A percentile compares a stretch with the other conserved stretches of the same genome.
Evolutionary conservation across 2,797 vertebrate species (phyloP).

Genomic region (Cossypha dichroa): DNA sequence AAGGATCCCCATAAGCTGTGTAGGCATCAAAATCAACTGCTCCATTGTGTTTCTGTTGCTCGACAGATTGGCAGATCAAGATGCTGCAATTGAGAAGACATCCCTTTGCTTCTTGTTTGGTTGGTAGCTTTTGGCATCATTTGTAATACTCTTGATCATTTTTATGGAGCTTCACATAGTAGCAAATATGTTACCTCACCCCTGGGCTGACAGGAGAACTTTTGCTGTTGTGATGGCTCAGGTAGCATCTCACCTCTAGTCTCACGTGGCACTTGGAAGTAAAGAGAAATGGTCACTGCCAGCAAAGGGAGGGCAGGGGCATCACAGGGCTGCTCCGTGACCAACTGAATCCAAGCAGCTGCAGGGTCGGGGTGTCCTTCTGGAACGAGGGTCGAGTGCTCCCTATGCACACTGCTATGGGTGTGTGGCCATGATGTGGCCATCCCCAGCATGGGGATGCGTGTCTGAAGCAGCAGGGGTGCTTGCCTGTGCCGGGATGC

Average conservation of each 20-base stretch:
- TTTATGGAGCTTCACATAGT: not conserved
- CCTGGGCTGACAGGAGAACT: not conserved
- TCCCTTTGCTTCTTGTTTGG: not conserved
- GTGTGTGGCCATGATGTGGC: not conserved
- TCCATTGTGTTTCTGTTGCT: not conserved
- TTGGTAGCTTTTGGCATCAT: not conserved
- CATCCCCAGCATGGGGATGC: rapidly evolving
- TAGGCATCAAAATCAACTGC: not conserved
- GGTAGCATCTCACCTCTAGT: not conserved
- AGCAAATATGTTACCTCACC: not conserved
- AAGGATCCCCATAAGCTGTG: not conserved
- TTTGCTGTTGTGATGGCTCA: not conserved
- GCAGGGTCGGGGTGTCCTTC: not conserved
- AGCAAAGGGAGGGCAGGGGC: not conserved
- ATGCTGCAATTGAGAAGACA: not conserved
- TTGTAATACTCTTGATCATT: not conserved
- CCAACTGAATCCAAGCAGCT: not conserved
- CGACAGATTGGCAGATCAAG: not conserved
- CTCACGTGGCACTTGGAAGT: not conserved
- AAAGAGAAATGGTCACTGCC: not conserved
- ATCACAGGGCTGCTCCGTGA: not conserved
- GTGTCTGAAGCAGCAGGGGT: not conserved
- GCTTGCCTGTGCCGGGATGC: rapidly evolving
- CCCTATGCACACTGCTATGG: rapidly evolving
- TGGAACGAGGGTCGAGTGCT: not conserved